Conservation (phyloP, 1,140 invertebrate species). For the Aricia agestis region DNA sequence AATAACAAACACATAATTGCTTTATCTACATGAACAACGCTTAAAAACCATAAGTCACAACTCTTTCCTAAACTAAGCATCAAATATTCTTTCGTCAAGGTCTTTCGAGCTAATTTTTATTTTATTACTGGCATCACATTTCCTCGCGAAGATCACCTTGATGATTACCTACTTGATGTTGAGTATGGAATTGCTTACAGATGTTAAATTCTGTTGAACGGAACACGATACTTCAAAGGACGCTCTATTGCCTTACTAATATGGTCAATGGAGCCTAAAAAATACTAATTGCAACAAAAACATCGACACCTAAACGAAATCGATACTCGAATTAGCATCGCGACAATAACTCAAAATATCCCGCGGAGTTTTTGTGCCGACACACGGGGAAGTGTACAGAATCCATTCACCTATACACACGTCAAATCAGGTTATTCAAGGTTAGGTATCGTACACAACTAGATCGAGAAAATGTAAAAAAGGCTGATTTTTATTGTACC, state of each 20-base stretch:
- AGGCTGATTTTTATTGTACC: slow-evolving; percentile 6
- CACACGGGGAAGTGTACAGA: slow-evolving; percentile 14
- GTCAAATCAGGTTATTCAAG: slow-evolving; percentile 23
- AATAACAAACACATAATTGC: not conserved
- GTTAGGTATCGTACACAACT: slow-evolving; percentile 6
- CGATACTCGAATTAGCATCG: not conserved
- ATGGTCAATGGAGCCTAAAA: not conserved
- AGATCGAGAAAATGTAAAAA: slow-evolving; percentile 11
- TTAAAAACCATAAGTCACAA: not conserved
- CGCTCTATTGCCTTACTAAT: not conserved
- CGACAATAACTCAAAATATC: slow-evolving; percentile 11
- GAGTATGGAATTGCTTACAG: not conserved
- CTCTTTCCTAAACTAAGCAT: not conserved
- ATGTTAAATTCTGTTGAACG: not conserved
- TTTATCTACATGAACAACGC: not conserved
- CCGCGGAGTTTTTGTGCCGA: not conserved
- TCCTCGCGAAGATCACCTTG: not conserved
- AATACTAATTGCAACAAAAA: not conserved
- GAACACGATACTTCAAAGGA: not conserved
- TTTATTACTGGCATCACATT: not conserved
- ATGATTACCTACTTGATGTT: not conserved
- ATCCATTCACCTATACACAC: slow-evolving; percentile 18
- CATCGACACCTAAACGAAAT: not conserved
- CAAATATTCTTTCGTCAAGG: not conserved
- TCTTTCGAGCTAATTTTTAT: not conserved